Evolutionary conservation across 2,797 vertebrate genomes (phyloP).

Genomic region (Sparidentex hasta): DNA sequence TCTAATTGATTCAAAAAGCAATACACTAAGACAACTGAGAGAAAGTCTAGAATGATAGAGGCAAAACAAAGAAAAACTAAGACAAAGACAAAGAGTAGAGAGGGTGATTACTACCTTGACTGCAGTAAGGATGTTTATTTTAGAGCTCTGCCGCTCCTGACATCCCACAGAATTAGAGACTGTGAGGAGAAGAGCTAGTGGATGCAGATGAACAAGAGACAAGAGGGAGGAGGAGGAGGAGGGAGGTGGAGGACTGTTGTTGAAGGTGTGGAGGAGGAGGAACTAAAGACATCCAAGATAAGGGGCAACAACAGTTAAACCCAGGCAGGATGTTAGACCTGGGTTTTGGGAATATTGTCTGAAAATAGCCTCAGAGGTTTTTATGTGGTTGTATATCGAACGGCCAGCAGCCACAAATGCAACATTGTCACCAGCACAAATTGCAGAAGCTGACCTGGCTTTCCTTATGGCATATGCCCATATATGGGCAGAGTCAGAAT

Average conservation of each 20-base stretch:
- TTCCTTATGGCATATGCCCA: no score
- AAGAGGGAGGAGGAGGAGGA: constrained; percentile 21
- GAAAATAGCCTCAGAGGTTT: no score
- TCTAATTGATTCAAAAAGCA: not conserved
- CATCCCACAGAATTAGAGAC: constrained; percentile 49
- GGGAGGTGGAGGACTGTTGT: constrained; percentile 14
- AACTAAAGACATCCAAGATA: constrained; percentile 28
- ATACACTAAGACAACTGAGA: not conserved
- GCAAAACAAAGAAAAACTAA: not conserved
- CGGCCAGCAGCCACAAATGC: no score
- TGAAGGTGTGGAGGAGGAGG: constrained; percentile 21
- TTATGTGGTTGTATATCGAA: no score
- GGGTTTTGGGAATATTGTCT: no score
- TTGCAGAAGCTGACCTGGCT: no score
- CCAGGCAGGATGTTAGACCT: no score
- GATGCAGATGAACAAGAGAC: constrained; percentile 45
- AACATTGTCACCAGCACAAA: no score
- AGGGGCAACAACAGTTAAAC: constrained; percentile 23
- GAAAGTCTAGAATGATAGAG: constrained; percentile 4
- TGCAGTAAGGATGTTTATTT: constrained; percentile 58
- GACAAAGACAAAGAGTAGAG: constrained; percentile 5
- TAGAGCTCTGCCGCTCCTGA: constrained; percentile 41
- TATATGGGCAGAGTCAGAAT: no score
- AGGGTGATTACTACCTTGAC: constrained; percentile 53
- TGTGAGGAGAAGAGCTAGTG: constrained; percentile 18